Evolutionary conservation across 2,797 vertebrate species (phyloP), one percentile per base, ranked within the genome.

Genomic region (Menidia menidia): DNA sequence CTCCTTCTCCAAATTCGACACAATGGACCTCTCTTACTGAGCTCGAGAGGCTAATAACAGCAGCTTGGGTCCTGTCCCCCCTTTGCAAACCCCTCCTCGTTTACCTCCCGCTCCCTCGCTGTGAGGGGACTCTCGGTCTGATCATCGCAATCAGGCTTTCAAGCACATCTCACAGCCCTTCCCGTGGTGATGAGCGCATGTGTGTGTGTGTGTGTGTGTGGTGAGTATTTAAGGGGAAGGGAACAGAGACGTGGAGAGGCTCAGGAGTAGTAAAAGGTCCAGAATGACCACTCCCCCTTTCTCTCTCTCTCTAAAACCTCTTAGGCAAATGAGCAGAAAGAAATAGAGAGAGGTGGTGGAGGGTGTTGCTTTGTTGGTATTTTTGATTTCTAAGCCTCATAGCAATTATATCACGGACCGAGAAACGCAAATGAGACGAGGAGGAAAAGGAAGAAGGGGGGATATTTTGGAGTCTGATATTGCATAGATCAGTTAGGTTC

Each of bases 41-140:
- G 64, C 83, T 78, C 60, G 64, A 80, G 80, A 89, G 71, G 68
- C 54, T 85, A 90, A 87, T 81, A 91, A 91, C 77, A 85, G 81
- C 73, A 67, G 68, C 81, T 73, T 60, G 19, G 62, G 71, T 54
- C 74, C 48, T 63, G n/a, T 74, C 43, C 15, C 43, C 15, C 76
- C 74, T 39, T 39, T 25, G 25, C 35, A 7, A 39, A 35, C 31
- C 72, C 58, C 57, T 66, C 70, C 74, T 53, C 73, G 61, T 67
- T 70, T 73, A 73, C 64, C 44, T 60, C 67, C 16, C 51, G 62
- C 56, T 52, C 73, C 66, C 76, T 42, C 51, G 4, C 43, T 0
- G 18, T 47, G 79, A 11, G 44, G 56, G 52, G 57, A 86, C 82
- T 75, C 85, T 89, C 85, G 88, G 77, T 88, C 60, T 75, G 77